Base-by-base conservation (phyloP, 2,113 vertebrate species). In the Ardeotis arabs region DNA sequence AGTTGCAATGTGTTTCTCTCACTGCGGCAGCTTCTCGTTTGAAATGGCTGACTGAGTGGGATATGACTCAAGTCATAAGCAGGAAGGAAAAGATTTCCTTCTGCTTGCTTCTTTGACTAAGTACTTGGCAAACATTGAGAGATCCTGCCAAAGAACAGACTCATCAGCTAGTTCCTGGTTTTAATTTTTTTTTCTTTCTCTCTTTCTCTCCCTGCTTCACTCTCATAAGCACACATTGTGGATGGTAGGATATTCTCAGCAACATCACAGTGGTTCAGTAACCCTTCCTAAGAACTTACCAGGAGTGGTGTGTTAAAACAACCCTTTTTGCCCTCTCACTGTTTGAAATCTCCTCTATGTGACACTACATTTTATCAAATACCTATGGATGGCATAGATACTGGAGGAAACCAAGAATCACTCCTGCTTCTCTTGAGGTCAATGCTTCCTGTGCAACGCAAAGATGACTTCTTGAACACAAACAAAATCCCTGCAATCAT, bases 41-140 rank as follows among this genome's bases (percentile, higher is more conserved):
- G 70, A 96, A 96, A 96, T 73, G 91, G 87, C 78, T 95, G 95
- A 94, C 73, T 77, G 90, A 94, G 83, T 93, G 83, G 70, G 55
- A 75, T 84, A 93, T 73, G 92, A 88, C 70, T 97, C 89, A 89
- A 60, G 59, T 76, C 86, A 83, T 27, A 69, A 94, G 49, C 53
- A 73, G 55, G 52, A 94, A 96, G 66, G 58, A 83, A 92, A 80
- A 74, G 7, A 89, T 95, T 94, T 96, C 78, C 81, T 93, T 70
- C 49, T 76, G 75, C 69, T 39, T 88, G 69, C 78, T 86, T 95
- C 88, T 95, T 86, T 93, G 88, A 91, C 88, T 84, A 77, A 73
- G 84, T 81, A 31, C 78, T 84, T 94, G 75, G 53, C 28, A 94
- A 94, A 60, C 62, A 75, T 72, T 47, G 60, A 72, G 63, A 68